These are phyloP conservation scores for Panthera leo DNA, from an alignment of 2,113 vertebrate species.

Conservation along the genomic window DNA sequence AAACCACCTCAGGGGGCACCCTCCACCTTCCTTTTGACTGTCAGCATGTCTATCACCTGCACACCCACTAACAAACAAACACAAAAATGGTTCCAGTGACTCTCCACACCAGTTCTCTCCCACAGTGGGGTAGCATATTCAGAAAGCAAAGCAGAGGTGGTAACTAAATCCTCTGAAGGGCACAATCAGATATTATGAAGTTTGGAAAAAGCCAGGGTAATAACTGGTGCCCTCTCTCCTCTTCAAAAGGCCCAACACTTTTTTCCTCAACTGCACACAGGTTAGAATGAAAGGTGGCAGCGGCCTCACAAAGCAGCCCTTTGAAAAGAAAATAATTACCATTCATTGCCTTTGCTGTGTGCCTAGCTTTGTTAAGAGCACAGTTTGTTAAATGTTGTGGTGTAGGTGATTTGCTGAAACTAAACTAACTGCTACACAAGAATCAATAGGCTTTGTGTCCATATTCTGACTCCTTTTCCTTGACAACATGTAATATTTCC, in stretches of 20 bases:
- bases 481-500: background rate
- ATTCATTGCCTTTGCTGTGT: constrained; percentile 53
- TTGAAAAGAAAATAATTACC: constrained; percentile 77
- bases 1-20: constrained; percentile 15
- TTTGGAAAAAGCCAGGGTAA: constrained; percentile 61
- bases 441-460: constrained; percentile 45
- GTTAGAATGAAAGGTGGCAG: constrained; percentile 67
- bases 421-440: constrained; percentile 55
- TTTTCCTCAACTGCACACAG: constrained; percentile 36
- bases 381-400: constrained; percentile 65
- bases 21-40: constrained; percentile 55
- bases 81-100: constrained; percentile 44
- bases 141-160: constrained; percentile 61
- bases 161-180: constrained; percentile 48
- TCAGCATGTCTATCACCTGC: constrained; percentile 52
- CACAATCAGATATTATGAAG: constrained; percentile 61
- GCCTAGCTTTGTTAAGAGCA: constrained; percentile 68
- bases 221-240: constrained; percentile 57
- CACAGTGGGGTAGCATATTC: background rate
- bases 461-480: constrained; percentile 48
- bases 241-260: constrained; percentile 61
- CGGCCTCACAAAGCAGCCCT: constrained; percentile 61
- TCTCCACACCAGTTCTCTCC: constrained; percentile 3
- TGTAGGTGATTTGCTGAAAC: constrained; percentile 69
- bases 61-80: constrained; percentile 66